Evolutionary conservation across 2,888 invertebrate species (phyloP), one percentile per base, ranked within the genome.

Genomic region (Drosophila testacea): DNA sequence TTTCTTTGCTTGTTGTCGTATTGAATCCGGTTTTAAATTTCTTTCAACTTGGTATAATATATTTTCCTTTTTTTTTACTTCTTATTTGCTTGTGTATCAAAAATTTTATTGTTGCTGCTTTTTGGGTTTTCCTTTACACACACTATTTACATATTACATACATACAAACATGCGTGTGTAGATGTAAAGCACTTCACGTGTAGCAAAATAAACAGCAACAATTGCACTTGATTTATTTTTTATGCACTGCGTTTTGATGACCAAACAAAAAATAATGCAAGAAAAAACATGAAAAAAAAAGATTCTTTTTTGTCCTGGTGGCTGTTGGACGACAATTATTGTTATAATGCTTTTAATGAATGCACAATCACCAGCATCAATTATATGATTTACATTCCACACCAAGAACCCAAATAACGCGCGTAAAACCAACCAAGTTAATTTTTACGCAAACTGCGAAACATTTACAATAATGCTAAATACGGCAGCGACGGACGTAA

Each of bases 11-110:
- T 66, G 67, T 64, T 66, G 77, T 64, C 62, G 75, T 75, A 68
- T 81, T 70, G 74, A 88, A 88, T 85, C 84, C 84, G 84, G 86
- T 85, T 85, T 85, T 77, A 68, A 88, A 79, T 85, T 88, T 85
- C 81, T 86, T 83, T 85, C 66, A 73, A 79, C 73, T 83, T 83
- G 73, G 78, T 76, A 54, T 46, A 34, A 9, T 57, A 47, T 27
- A 30, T 30, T 16, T 51, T 67, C 69, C 69, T 67, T 73, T 69
- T 86, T 71, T 22, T 22, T 3, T 22, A 16, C 22, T 22, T 22
- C 62, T 79, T 77, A 73, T 77, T 76, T 72, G 57, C 77, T 68
- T 76, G 55, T 77, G 67, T 63, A 75, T 73, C 52, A 75, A 75
- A 75, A 77, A 63, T 73, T 50, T 60, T 67, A 62, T 51, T 61